Evolutionary conservation across 2,113 vertebrate genomes (phyloP), one percentile per base, ranked within the genome.

Genomic region (Lasiurus cinereus): DNA sequence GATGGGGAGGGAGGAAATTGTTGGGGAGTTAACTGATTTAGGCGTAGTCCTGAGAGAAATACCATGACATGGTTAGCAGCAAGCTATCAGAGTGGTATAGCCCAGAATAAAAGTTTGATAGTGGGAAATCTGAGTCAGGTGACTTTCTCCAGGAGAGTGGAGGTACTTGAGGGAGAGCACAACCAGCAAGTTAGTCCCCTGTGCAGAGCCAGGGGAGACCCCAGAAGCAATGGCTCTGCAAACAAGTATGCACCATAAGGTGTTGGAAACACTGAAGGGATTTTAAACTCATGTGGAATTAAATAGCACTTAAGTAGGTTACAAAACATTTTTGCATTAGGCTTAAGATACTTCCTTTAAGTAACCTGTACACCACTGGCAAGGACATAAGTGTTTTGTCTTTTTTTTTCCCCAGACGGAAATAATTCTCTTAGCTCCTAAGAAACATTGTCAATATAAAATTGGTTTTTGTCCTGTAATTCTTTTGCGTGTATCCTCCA

Each of bases 391-490:
- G 69, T 85, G 72, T 66, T 93, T 64, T 80, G 82, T 59, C 54
- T 27, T 56, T 79, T 66, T 50, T 6, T 12, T 54, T 54, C 16
- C 33, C 66, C 43, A 46, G 48, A 87, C 56, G 80, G 83, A 91
- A 69, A 29, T 72, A 94, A 89, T 90, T 94, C 48, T 94, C 69
- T 92, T 85, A 88, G 48, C n/a, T 56, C 36, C 7, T 29, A 78
- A 95, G 70, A 89, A 31, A 46, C 15, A n/a, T 83, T 64, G 94
- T 84, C 80, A 52, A 9, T 13, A n/a, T 83, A 74, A 86, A 88
- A 59, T 59, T 88, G 46, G 48, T 84, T 67, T 67, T 18, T 24
- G 6, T 18, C 54, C 54, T 22, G 33, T 66, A 8, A 33, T 69
- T 46, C 79, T 93, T 90, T 48, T 64, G 5, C 82, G 22, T 73